phyloP scores from a whole-genome alignment of 2,113 vertebrate species.

The Dipodomys stephensi region DNA sequence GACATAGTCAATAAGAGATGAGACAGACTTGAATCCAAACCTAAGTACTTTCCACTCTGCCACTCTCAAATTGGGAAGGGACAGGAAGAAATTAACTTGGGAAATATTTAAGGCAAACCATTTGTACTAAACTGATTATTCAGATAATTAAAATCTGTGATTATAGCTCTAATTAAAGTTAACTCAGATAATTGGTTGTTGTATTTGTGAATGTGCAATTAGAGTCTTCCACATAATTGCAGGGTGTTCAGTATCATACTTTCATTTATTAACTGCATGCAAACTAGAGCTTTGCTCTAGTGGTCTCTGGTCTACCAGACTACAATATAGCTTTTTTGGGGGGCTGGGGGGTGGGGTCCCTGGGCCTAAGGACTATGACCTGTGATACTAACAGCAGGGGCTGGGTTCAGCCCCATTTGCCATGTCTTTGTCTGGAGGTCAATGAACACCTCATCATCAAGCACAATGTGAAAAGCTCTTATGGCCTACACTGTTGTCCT shows the following conservation, averaged over 20 bases:
- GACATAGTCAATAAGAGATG: not conserved
- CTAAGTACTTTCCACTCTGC: conserved; percentile 56
- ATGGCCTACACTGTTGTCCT: conserved; percentile 79
- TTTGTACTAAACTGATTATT: conserved; percentile 93
- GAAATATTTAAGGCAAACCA: conserved; percentile 88
- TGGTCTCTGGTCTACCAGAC: conserved; percentile 31
- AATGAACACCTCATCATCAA: conserved; percentile 82
- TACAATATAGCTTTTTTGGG: not conserved
- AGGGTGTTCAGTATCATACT: conserved; percentile 67
- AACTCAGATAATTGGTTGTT: conserved; percentile 89
- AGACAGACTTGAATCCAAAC: conserved; percentile 39
- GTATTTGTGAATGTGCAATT: conserved; percentile 90
- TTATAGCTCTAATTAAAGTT: conserved; percentile 94
- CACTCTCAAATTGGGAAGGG: conserved; percentile 77
- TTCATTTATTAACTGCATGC: conserved; percentile 61
- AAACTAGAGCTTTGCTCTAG: conserved; percentile 64
- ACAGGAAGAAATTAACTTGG: conserved; percentile 83
- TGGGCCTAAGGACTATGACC: conserved; percentile 78
- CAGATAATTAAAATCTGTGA: conserved; percentile 93
- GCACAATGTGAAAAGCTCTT: conserved; percentile 78
- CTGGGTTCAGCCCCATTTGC: conserved; percentile 73
- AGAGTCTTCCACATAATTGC: conserved; percentile 89
- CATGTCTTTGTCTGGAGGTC: conserved; percentile 82
- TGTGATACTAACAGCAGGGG: conserved; percentile 81
- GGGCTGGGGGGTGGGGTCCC: conserved; percentile 9